Base-by-base conservation (phyloP, 2,888 invertebrate genomes). In the Drosophila siamana region DNA sequence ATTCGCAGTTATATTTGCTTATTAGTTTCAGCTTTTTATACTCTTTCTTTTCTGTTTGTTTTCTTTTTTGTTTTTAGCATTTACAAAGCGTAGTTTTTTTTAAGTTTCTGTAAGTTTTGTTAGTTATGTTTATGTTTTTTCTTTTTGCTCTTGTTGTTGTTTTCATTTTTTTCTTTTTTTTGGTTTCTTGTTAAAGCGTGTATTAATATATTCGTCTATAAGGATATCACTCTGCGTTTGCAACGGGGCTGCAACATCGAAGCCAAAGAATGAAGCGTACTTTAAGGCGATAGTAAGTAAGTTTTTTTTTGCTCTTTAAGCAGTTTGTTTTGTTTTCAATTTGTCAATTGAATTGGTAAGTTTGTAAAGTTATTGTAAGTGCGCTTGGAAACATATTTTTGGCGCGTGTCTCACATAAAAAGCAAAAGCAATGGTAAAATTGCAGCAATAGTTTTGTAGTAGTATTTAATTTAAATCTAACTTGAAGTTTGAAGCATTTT, bases 151-250 rank as follows among this genome's bases (percentile, higher is more conserved):
- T 48, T 56, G 41, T 65, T 44, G 59, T 54, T 60, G 48, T 56
- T 57, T 56, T 74, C 54, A 50, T 28, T 54, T 52, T 50, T 50
- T 52, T 60, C 59, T 46, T 55, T 43, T 38, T 24, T 44, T 40
- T 38, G 24, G 52, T 30, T 62, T 38, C 47, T 33, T 54, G 16
- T 66, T 62, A 56, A 82, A 82, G 82, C 69, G 90, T 91, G 88
- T 90, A 90, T 91, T 91, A 90, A 90, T 89, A 90, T 91, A 91
- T 91, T 90, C 88, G 84, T 83, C 89, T 86, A 78, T 82, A 78
- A 80, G 87, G 90, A 91, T 91, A 91, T 91, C 90, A 91, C 90
- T 77, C 59, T 65, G 70, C 77, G 76, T 59, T 60, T 71, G 57
- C 40, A 75, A 66, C 65, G 68, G 75, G 70, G 46, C 13, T 38